Evolutionary conservation across 2,797 vertebrate genomes (phyloP).

Genomic region (Enteromius radiatus): DNA sequence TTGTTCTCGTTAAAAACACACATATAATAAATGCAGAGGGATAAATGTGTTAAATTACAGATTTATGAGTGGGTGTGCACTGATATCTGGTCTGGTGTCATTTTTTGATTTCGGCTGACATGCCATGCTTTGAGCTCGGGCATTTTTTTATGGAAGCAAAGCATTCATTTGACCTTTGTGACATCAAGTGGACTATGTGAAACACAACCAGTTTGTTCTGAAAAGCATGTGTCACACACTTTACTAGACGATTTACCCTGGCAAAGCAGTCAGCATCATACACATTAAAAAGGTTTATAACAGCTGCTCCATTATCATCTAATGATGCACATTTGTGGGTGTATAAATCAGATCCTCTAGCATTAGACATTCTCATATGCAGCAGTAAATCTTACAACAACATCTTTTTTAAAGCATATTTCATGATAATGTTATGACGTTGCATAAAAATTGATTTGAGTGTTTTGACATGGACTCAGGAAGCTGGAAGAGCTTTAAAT

Average conservation of each 20-base stretch:
- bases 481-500: neutral
- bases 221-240: neutral
- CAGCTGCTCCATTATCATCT: conserved; percentile 26
- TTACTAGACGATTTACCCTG: neutral
- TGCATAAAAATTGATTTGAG: neutral
- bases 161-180: conserved; percentile 1
- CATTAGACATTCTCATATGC: neutral
- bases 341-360: neutral
- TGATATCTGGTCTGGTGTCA: neutral
- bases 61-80: neutral
- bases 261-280: neutral
- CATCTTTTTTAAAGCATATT: neutral
- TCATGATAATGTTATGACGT: neutral
- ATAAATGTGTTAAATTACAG: neutral
- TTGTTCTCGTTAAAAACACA: neutral
- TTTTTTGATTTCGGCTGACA: neutral
- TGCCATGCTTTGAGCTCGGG: neutral
- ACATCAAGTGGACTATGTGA: neutral
- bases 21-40: neutral
- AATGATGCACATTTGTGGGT: neutral
- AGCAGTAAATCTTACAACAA: neutral
- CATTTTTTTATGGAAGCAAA: neutral
- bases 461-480: neutral
- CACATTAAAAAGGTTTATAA: conserved; percentile 4
- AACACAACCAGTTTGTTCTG: neutral